Conservation (phyloP, 2,888 invertebrate species). For the Heliconius charithonia region DNA sequence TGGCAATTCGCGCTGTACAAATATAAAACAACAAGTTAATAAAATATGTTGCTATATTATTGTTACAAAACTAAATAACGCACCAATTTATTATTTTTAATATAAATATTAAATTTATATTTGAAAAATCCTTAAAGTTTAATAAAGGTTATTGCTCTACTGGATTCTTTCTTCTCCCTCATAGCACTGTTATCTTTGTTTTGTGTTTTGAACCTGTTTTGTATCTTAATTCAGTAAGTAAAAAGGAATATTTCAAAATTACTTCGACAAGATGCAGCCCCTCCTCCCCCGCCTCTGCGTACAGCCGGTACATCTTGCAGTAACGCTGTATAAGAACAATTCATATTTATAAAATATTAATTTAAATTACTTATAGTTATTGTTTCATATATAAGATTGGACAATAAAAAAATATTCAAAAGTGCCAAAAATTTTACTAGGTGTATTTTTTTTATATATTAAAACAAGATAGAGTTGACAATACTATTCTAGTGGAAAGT, state of each 20-base stretch:
- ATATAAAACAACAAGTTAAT: background rate
- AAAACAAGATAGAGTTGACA: no score
- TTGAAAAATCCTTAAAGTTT: background rate
- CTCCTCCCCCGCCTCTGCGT: constrained; percentile 62
- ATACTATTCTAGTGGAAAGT: no score
- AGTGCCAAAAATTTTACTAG: no score
- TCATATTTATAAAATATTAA: background rate
- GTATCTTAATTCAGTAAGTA: background rate
- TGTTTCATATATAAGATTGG: no score
- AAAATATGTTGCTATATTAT: background rate
- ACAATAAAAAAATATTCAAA: no score
- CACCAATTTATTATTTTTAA: background rate
- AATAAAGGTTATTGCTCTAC: background rate
- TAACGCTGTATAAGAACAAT: constrained; percentile 60
- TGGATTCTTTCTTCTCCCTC: background rate
- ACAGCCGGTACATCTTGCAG: constrained; percentile 70
- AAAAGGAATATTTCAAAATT: background rate
- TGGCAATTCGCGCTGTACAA: background rate
- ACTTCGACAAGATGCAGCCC: constrained; percentile 1
- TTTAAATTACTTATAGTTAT: background rate
- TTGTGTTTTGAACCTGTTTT: no score
- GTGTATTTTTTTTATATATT: no score
- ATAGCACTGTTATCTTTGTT: no score
- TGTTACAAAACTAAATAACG: background rate
- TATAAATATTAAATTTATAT: background rate